phyloP scores from a whole-genome alignment of 2,113 vertebrate species.

The Cichladusa arquata region DNA sequence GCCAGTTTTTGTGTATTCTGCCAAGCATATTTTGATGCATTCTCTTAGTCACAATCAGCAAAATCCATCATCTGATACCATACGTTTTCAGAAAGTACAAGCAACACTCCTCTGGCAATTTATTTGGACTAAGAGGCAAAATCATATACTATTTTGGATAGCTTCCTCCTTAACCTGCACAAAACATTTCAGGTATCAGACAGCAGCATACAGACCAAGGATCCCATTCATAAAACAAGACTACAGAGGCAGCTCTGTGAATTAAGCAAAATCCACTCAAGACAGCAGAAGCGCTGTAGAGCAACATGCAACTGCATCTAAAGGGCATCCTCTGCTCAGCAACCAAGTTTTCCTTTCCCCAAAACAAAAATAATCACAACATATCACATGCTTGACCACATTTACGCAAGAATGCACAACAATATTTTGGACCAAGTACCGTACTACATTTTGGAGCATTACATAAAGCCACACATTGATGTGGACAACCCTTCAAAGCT shows the following conservation, averaged over 20 bases:
- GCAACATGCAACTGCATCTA: background rate
- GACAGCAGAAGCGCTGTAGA: background rate
- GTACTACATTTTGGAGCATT: background rate
- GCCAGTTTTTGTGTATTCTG: background rate
- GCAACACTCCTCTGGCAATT: conserved; percentile 43
- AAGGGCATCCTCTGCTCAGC: background rate
- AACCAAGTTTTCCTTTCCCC: background rate
- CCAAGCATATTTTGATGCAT: conserved; percentile 15
- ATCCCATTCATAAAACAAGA: background rate
- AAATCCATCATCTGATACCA: background rate
- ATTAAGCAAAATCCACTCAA: background rate
- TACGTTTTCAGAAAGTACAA: conserved; percentile 27
- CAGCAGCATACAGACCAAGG: conserved; percentile 33
- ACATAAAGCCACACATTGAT: background rate
- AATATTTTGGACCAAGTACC: conserved; percentile 53
- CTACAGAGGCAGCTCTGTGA: background rate
- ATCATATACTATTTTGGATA: conserved; percentile 33
- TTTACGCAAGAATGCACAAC: conserved; percentile 34
- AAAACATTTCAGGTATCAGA: conserved; percentile 4
- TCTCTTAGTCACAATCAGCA: conserved; percentile 11
- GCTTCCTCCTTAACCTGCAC: conserved; percentile 22
- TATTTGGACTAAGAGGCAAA: conserved; percentile 49
- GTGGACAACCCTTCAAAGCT: background rate
- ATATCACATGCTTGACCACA: conserved; percentile 33
- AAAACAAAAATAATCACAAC: conserved; percentile 29